Percentiles rank a stretch among this genome's conserved stretches.
Conservation (phyloP, 2,888 invertebrate species). For the Acutogordius australiensis region DNA sequence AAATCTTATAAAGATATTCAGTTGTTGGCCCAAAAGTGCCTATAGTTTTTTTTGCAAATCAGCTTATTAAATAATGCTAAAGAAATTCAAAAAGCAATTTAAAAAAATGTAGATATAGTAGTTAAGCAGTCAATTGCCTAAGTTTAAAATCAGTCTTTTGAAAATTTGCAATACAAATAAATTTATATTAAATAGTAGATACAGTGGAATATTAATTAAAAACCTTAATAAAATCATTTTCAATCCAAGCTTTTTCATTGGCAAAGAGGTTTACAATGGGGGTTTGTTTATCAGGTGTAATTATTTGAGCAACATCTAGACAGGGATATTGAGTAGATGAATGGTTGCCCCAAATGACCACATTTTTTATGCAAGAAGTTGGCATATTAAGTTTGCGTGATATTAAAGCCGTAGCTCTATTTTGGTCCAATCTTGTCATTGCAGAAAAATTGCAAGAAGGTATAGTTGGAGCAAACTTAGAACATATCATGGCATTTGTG, state of each 20-base stretch:
- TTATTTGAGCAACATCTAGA: slow-evolving; percentile 31
- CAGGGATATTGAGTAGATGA: slow-evolving; percentile 95
- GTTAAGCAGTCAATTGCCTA: no score
- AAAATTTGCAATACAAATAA: no score
- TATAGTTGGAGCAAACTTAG: slow-evolving; percentile 65
- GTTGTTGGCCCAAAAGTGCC: no score
- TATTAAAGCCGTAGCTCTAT: slow-evolving; percentile 61
- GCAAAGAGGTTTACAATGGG: slow-evolving; percentile 32
- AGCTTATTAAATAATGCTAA: no score
- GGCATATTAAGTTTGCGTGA: slow-evolving; percentile 26
- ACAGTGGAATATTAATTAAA: slow-evolving; percentile 15
- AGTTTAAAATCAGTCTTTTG: no score
- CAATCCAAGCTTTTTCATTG: slow-evolving; percentile 49
- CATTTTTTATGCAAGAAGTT: slow-evolving; percentile 48
- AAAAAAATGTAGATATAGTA: no score
- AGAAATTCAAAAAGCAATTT: no score
- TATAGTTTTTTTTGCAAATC: no score
- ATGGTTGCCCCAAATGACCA: slow-evolving; percentile 97
- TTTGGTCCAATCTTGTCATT: slow-evolving; percentile 91
- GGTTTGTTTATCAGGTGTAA: slow-evolving; percentile 15
- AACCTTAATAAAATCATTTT: slow-evolving; percentile 44
- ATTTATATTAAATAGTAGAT: no score
- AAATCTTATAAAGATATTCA: no score
- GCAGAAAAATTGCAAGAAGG: slow-evolving; percentile 82
- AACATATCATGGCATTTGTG: slow-evolving; percentile 80